These are phyloP conservation scores for Asbolus verrucosus DNA, from an alignment of 1,140 invertebrate species.

Conservation along the genomic window DNA sequence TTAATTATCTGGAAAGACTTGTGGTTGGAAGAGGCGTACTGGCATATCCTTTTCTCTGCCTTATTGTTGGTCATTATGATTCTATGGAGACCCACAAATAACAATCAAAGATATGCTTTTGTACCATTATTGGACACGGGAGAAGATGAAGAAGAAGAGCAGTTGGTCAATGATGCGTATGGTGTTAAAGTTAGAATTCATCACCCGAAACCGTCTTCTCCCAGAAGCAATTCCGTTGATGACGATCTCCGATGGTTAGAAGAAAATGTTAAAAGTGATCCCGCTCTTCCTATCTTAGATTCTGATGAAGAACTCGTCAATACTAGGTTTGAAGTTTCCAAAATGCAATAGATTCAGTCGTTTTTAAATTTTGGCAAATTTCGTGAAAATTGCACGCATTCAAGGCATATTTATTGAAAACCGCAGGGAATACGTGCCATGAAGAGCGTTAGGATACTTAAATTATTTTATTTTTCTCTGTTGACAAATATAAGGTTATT, in stretches of 20 bases:
- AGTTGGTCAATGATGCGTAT: conserved; percentile 87
- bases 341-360: conserved; percentile 80
- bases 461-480: no score
- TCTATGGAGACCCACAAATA: conserved; percentile 93
- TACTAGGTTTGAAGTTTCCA: conserved; percentile 90
- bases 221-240: conserved; percentile 68
- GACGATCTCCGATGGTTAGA: conserved; percentile 93
- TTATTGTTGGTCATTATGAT: conserved; percentile 93
- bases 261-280: conserved; percentile 85
- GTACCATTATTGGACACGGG: conserved; percentile 89
- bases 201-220: conserved; percentile 60
- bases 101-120: conserved; percentile 96
- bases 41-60: conserved; percentile 92
- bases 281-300: conserved; percentile 83
- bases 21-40: conserved; percentile 94
- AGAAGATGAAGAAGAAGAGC: conserved; percentile 85
- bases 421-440: not conserved
- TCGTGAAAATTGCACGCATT: not conserved
- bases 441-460: not conserved
- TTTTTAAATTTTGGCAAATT: not conserved
- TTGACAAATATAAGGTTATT: no score
- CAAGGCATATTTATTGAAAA: not conserved
- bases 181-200: conserved; percentile 81
- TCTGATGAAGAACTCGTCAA: conserved; percentile 92
- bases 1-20: conserved; percentile 85